These are phyloP conservation scores for Willisornis vidua DNA, from an alignment of 2,113 vertebrate species.

Conservation along the genomic window DNA sequence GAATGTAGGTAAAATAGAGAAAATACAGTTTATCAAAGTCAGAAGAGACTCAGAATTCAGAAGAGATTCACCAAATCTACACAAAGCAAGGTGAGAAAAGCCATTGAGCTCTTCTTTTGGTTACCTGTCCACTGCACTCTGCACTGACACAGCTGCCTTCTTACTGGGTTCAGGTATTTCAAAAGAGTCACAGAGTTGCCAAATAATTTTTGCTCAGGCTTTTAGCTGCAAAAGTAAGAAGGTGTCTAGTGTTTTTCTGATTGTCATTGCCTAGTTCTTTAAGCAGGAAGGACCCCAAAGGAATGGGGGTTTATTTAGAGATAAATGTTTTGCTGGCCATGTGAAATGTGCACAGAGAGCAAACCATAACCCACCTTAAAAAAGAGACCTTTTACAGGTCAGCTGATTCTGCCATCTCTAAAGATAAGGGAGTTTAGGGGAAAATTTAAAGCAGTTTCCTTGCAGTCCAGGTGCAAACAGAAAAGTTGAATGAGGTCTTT, in stretches of 20 bases:
- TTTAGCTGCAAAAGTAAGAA: background rate
- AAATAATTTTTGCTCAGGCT: background rate
- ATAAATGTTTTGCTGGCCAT: background rate
- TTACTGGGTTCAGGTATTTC: background rate
- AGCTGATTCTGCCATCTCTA: background rate
- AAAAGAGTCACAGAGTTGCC: background rate
- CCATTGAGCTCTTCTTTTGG: background rate
- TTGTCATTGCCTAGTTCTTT: background rate
- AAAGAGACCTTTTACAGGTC: background rate
- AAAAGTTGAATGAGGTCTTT: slow-evolving; percentile 37
- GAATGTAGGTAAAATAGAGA: background rate
- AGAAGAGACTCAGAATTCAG: background rate
- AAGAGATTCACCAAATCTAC: background rate
- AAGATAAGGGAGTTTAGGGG: background rate
- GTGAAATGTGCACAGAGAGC: background rate
- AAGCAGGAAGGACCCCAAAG: background rate
- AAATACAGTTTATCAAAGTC: background rate
- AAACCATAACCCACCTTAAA: background rate
- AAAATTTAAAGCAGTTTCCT: background rate
- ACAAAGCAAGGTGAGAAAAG: background rate
- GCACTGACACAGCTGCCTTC: background rate
- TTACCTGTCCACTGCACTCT: background rate
- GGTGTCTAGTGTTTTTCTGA: background rate
- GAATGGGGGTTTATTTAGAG: background rate
- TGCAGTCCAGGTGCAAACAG: background rate